These are phyloP conservation scores for Apis cerana DNA, from an alignment of 1,140 invertebrate genomes.

Conservation along the genomic window DNA sequence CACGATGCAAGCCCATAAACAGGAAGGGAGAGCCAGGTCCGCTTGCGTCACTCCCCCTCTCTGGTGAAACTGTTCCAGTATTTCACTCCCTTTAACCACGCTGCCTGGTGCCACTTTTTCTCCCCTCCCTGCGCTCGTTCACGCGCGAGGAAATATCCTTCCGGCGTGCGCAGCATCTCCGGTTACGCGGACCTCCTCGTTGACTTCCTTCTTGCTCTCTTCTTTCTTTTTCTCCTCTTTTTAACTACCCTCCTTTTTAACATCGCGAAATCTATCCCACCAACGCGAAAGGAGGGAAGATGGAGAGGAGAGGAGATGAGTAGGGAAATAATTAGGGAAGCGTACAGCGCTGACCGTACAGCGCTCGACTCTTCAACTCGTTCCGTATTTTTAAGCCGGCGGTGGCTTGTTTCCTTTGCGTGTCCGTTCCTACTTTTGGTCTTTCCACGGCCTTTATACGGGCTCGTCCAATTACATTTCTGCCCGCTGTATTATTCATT, in stretches of 20 bases:
- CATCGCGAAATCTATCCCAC: not conserved
- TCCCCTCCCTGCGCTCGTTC: not conserved
- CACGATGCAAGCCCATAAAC: constrained; percentile 39
- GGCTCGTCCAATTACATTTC: constrained; percentile 48
- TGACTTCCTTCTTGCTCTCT: not conserved
- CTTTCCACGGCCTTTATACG: constrained; percentile 27
- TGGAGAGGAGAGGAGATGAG: not conserved
- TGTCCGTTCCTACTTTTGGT: constrained; percentile 38
- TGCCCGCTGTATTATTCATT: constrained; percentile 48
- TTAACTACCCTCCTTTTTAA: not conserved
- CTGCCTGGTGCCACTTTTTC: constrained; percentile 37
- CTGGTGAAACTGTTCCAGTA: constrained; percentile 49
- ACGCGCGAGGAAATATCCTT: constrained; percentile 33
- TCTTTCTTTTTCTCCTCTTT: not conserved
- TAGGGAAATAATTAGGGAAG: constrained; percentile 45
- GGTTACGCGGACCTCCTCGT: constrained; percentile 14
- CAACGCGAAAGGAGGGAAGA: not conserved
- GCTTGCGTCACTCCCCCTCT: not conserved
- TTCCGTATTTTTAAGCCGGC: constrained; percentile 29
- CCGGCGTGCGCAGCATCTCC: constrained; percentile 12
- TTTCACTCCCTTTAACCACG: constrained; percentile 41
- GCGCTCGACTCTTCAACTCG: constrained; percentile 14
- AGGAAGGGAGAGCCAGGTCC: constrained; percentile 15
- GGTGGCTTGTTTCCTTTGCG: constrained; percentile 40
- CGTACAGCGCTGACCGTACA: constrained; percentile 18